Evolutionary conservation across 2,113 vertebrate genomes (phyloP).

Genomic region (Cromileptes altivelis): DNA sequence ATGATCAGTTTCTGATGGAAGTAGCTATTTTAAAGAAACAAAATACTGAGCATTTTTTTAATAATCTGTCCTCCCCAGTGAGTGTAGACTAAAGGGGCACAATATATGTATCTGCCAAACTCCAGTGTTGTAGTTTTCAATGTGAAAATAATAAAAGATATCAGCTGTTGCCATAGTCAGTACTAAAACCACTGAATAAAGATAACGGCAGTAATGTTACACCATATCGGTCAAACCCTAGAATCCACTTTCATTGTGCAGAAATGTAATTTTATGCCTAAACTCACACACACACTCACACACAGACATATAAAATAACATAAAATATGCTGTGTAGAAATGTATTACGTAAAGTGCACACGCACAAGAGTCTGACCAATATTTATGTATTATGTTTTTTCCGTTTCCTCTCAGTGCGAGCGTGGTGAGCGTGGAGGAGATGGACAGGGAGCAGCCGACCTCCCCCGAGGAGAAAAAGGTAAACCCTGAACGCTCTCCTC

Average conservation of each 20-base stretch:
- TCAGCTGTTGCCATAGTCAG: not conserved
- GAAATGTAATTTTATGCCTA: not conserved
- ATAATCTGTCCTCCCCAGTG: too few species aligned
- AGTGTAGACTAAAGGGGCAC: too few species aligned
- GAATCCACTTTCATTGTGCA: not conserved
- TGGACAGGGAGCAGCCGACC: conserved; percentile 74
- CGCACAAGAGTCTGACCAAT: not conserved
- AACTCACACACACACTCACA: not conserved
- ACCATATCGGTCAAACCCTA: conserved; percentile 26
- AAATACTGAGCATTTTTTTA: too few species aligned
- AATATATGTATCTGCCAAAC: too few species aligned
- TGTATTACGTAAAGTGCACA: too few species aligned
- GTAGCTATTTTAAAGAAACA: too few species aligned
- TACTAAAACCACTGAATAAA: not conserved
- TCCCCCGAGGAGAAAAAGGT: conserved; percentile 89
- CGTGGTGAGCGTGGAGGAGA: conserved; percentile 89
- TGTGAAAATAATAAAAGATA: too few species aligned
- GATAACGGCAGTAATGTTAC: too few species aligned
- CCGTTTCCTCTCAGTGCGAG: conserved; percentile 79
- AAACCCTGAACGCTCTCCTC: conserved; percentile 9
- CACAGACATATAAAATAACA: not conserved
- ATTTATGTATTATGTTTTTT: not conserved
- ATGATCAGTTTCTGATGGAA: too few species aligned
- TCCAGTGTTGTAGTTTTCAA: too few species aligned
- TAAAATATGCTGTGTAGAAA: too few species aligned